Evolutionary conservation across 2,113 vertebrate genomes (phyloP).

Genomic region (Aphyosemion australe): DNA sequence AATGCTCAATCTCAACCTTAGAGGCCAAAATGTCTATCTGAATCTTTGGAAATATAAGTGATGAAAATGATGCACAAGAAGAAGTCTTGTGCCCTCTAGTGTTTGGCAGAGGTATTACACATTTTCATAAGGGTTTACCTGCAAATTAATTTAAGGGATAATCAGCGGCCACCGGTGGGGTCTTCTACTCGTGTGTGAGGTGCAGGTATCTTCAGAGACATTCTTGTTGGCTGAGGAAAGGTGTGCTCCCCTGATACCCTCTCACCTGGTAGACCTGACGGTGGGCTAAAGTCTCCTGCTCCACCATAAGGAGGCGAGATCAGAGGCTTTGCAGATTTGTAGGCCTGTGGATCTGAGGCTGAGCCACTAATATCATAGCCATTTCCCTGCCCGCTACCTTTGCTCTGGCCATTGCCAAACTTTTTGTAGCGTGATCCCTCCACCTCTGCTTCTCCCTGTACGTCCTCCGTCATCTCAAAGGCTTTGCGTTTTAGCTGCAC

Average conservation of each 20-base stretch:
- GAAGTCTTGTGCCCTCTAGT: conserved; percentile 42
- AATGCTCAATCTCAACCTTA: conserved; percentile 44
- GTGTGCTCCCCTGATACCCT: conserved; percentile 63
- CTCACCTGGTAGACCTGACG: conserved; percentile 74
- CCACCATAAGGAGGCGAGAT: conserved; percentile 78
- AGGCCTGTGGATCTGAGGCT: conserved; percentile 70
- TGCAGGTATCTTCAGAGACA: conserved; percentile 70
- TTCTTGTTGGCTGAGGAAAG: conserved; percentile 72
- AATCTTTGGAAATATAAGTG: conserved; percentile 77
- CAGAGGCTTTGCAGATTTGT: conserved; percentile 82
- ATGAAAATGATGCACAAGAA: conserved; percentile 44
- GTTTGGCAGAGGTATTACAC: conserved; percentile 37
- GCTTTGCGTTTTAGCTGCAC: conserved; percentile 87
- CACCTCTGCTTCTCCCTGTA: conserved; percentile 69
- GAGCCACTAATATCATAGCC: conserved; percentile 72
- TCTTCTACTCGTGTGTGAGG: conserved; percentile 76
- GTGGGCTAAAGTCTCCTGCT: conserved; percentile 82
- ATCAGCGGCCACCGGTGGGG: conserved; percentile 77
- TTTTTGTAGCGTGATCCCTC: conserved; percentile 84
- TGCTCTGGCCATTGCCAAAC: conserved; percentile 80
- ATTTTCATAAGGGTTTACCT: conserved; percentile 12
- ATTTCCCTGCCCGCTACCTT: conserved; percentile 78
- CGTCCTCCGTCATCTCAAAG: conserved; percentile 80
- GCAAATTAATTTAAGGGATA: conserved; percentile 25
- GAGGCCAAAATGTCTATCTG: conserved; percentile 33